These are phyloP conservation scores for Polyommatus icarus DNA, from an alignment of 2,888 invertebrate species.

Conservation along the genomic window DNA sequence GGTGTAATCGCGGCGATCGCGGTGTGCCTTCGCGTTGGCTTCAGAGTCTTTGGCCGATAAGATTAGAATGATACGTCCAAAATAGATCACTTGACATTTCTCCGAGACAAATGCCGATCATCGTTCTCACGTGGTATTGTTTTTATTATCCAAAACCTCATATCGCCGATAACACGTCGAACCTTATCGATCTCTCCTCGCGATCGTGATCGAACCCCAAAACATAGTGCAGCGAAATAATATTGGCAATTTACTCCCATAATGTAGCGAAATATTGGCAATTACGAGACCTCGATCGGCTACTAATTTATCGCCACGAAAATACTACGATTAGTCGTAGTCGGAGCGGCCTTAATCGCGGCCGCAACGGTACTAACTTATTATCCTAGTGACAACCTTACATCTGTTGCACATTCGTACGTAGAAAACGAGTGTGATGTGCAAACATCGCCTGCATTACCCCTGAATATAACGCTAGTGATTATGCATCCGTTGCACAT, in stretches of 20 bases:
- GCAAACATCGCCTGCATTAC: background rate
- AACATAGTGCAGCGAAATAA: background rate
- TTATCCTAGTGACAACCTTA: slow-evolving; percentile 17
- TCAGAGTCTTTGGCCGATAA: slow-evolving; percentile 72
- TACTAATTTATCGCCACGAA: slow-evolving; percentile 10
- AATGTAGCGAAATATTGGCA: background rate
- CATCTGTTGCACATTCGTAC: slow-evolving; percentile 4
- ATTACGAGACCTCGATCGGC: background rate
- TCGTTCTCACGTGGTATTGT: slow-evolving; percentile 74
- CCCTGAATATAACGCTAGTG: background rate
- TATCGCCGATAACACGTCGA: slow-evolving; percentile 62
- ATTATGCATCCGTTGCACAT: slow-evolving; percentile 7
- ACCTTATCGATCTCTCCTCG: slow-evolving; percentile 47
- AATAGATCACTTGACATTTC: slow-evolving; percentile 67
- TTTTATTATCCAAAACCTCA: slow-evolving; percentile 66
- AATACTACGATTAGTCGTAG: slow-evolving; percentile 11
- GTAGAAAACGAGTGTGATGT: background rate
- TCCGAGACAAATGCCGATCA: slow-evolving; percentile 52
- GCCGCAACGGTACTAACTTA: slow-evolving; percentile 21
- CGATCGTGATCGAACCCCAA: slow-evolving; percentile 22
- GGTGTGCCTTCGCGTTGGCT: slow-evolving; percentile 32
- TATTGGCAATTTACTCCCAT: background rate
- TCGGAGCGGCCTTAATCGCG: slow-evolving; percentile 24
- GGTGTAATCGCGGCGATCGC: background rate
- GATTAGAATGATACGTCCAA: slow-evolving; percentile 61